phyloP scores from a whole-genome alignment of 2,888 invertebrate species.

The Parnassius smintheus region DNA sequence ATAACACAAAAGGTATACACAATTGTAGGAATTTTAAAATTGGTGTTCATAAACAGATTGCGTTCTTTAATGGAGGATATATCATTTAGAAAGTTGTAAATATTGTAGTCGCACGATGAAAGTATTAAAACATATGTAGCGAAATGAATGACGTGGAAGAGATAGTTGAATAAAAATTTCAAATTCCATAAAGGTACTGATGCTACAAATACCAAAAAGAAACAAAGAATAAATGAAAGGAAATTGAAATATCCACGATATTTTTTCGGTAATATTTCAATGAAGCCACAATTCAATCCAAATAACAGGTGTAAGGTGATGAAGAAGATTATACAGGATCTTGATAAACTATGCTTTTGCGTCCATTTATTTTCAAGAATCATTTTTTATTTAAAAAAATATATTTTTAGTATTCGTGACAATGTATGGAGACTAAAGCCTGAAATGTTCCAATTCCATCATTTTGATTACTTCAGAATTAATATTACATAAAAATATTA shows the following conservation, averaged over 20 bases:
- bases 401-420: background rate
- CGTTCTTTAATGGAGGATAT: background rate
- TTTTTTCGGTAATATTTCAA: background rate
- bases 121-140: background rate
- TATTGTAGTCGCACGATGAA: background rate
- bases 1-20: background rate
- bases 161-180: background rate
- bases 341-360: background rate
- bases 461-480: background rate
- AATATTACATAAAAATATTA: background rate
- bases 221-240: background rate
- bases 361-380: background rate
- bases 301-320: background rate
- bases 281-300: slow-evolving; percentile 9
- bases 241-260: background rate
- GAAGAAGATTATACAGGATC: background rate
- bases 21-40: background rate
- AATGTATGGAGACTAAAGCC: background rate
- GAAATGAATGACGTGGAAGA: background rate
- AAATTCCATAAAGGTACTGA: background rate
- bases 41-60: background rate
- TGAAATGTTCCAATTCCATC: background rate
- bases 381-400: background rate
- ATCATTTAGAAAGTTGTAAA: background rate
- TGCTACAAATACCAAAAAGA: background rate